Evolutionary conservation across 2,888 invertebrate species (phyloP).

Genomic region (Fissipunctia ypsillon): DNA sequence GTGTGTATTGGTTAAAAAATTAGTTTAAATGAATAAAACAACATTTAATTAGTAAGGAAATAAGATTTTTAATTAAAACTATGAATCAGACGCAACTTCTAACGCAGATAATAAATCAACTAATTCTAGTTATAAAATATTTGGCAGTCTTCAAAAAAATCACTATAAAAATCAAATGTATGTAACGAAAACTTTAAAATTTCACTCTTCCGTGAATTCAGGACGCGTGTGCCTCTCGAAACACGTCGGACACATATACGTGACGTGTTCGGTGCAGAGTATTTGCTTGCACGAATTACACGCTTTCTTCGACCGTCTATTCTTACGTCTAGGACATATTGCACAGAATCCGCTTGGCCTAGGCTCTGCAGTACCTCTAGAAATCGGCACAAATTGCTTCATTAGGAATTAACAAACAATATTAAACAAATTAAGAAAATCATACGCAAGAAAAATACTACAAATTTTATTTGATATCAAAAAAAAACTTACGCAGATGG

Average conservation of each 20-base stretch:
- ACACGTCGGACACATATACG: background rate
- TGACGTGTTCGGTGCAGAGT: background rate
- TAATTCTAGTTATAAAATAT: background rate
- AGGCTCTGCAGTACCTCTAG: too few relatives aligned
- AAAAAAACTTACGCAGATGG: too few relatives aligned
- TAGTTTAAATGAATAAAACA: too few relatives aligned
- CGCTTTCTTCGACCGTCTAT: background rate
- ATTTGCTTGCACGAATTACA: background rate
- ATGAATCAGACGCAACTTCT: background rate
- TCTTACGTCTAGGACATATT: background rate
- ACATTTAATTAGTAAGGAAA: background rate
- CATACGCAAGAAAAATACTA: too few relatives aligned
- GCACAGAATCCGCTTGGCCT: background rate
- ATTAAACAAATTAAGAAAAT: too few relatives aligned
- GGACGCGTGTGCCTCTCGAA: background rate
- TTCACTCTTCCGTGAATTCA: background rate
- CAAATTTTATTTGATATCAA: too few relatives aligned
- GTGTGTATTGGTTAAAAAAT: too few relatives aligned
- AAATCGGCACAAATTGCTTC: too few relatives aligned
- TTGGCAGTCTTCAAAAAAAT: background rate
- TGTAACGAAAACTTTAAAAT: background rate
- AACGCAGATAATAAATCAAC: background rate
- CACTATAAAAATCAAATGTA: background rate
- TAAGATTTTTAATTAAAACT: background rate
- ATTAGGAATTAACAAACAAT: too few relatives aligned